Evolutionary conservation across 2,888 invertebrate genomes (phyloP), one percentile per base, ranked within the genome.

Genomic region (Mythimna ferrago): DNA sequence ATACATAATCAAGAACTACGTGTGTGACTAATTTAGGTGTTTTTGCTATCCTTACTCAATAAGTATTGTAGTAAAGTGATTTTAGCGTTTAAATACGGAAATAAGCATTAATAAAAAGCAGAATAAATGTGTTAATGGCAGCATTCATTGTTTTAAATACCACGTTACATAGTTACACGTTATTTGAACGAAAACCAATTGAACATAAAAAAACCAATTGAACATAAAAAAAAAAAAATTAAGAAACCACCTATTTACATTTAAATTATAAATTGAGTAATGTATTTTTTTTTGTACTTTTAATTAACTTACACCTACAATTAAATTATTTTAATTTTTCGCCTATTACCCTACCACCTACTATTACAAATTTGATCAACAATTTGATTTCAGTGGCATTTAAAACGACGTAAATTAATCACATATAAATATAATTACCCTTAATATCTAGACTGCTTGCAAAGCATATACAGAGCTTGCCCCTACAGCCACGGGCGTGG

Each of bases 31-130:
- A 76, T 75, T 69, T 76, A 78, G 35, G 67, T 58, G 54, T 66
- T 61, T 70, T 38, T 57, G 38, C 60, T 67, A 41, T 54, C 54
- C 57, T 66, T 64, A 57, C 61, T 65, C 19, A 66, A 61, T 48
- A 54, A 44, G 6, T 11, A 44, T n/a, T 14, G 21, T n/a, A 56
- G 38, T 51, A 21, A 66, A 61, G 11, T 68, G 10, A 63, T 60
- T 70, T 54, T 76, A 48, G 53, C 32, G 57, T 68, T 71, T 64
- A 74, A 54, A 60, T 74, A 78, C 70, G 16, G 71, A 66, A 71
- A 78, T 76, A 85, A 93, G 94, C 94, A 91, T 94, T 93, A 92
- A 84, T 21, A 78, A 44, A 94, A 94, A 89, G 94, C 94, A 88
- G 87, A 73, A 58, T 73, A 88, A 81, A 85, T 83, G 80, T 86